Percentiles rank a stretch among this genome's conserved stretches.
These are phyloP conservation scores for Coryphaenoides rupestris DNA, from an alignment of 2,113 vertebrate genomes.

Conservation along the genomic window DNA sequence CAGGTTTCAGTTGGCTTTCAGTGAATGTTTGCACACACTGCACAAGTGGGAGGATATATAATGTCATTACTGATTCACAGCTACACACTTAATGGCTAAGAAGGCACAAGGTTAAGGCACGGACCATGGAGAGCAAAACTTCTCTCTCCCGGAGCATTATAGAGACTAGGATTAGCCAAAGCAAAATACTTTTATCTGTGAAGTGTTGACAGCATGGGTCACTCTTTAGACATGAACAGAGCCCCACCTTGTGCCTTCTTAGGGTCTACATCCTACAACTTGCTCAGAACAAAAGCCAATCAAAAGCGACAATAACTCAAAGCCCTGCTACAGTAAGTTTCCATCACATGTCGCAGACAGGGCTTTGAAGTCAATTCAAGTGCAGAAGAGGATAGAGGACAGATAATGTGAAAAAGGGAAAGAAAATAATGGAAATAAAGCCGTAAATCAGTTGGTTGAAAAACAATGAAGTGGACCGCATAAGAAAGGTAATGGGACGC, in stretches of 20 bases:
- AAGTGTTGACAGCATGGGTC: conserved; percentile 38
- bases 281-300: conserved; percentile 53
- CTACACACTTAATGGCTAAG: conserved; percentile 61
- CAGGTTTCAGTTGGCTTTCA: conserved; percentile 41
- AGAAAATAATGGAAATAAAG: no score
- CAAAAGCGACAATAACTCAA: conserved; percentile 64
- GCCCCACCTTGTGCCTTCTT: conserved; percentile 69
- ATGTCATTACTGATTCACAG: conserved; percentile 75
- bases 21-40: conserved; percentile 48
- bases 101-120: conserved; percentile 68
- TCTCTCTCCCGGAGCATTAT: conserved; percentile 24
- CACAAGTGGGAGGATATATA: conserved; percentile 57
- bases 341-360: conserved; percentile 47
- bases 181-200: conserved; percentile 26
- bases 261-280: conserved; percentile 45
- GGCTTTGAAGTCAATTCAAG: conserved; percentile 67
- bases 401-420: conserved; percentile 19
- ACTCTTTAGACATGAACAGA: conserved; percentile 30
- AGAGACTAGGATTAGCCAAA: neutral
- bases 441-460: conserved; percentile 30
- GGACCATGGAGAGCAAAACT: conserved; percentile 28
- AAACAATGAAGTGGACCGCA: conserved; percentile 38
- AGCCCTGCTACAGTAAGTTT: conserved; percentile 37
- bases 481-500: conserved; percentile 46
- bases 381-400: conserved; percentile 35